Percentiles rank a stretch among this genome's conserved stretches.
Evolutionary conservation across 2,113 vertebrate species (phyloP).

Genomic region (Anhinga rufa): DNA sequence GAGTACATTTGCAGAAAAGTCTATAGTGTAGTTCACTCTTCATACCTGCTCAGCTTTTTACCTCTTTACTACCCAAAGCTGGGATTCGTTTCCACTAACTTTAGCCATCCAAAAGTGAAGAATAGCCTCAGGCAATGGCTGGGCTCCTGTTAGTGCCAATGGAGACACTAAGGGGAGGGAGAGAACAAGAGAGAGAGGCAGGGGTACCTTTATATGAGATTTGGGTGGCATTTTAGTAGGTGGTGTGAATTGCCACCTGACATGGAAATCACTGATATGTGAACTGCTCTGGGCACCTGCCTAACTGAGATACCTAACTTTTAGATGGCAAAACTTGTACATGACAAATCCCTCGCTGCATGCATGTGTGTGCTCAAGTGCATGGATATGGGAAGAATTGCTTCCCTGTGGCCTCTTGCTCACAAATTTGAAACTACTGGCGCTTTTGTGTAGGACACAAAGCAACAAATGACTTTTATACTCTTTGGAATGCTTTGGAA

Average conservation of each 20-base stretch:
- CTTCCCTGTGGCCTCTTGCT: not conserved
- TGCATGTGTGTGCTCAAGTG: fast-evolving
- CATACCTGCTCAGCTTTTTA: not conserved
- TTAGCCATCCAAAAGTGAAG: not conserved
- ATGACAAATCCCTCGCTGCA: not conserved
- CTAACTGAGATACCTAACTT: not conserved
- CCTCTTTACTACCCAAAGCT: not conserved
- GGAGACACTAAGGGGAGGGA: not conserved
- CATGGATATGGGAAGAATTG: not conserved
- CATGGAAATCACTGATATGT: not conserved
- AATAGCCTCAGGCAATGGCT: not conserved
- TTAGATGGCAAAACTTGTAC: not conserved
- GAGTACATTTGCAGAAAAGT: not conserved
- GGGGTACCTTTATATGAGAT: not conserved
- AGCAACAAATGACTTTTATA: slow-evolving; percentile 10
- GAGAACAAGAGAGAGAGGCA: not conserved
- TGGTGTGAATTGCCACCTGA: not conserved
- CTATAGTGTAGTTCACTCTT: not conserved
- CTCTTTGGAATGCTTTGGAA: not conserved
- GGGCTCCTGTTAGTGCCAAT: not conserved
- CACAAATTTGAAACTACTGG: not conserved
- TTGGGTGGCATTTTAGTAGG: not conserved
- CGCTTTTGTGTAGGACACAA: not conserved
- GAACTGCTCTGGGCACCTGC: not conserved
- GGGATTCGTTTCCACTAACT: not conserved